Percentiles rank a stretch among this genome's conserved stretches.
Conservation (phyloP, 1,140 invertebrate species). For the Calliphora vicina region DNA sequence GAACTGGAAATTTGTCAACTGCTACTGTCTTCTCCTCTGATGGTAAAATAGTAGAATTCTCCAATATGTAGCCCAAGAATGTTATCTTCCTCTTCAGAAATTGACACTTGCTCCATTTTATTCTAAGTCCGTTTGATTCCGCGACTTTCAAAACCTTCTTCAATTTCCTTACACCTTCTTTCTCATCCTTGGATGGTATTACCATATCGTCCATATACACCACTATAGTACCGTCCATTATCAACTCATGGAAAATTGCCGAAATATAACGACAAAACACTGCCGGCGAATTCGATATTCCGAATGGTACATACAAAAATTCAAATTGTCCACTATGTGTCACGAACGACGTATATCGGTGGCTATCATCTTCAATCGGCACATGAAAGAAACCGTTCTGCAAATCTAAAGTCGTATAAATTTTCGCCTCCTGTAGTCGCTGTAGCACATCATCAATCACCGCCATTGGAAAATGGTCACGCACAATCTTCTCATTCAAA, state of each 20-base stretch:
- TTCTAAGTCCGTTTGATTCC: neutral
- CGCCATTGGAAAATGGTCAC: slow-evolving; percentile 41
- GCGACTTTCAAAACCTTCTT: slow-evolving; percentile 28
- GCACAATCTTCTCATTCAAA: slow-evolving; percentile 24
- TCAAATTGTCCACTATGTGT: slow-evolving; percentile 34
- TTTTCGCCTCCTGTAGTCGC: slow-evolving; percentile 34
- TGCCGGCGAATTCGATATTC: slow-evolving; percentile 43
- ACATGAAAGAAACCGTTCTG: slow-evolving; percentile 37
- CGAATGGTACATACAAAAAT: slow-evolving; percentile 17
- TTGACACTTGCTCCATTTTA: slow-evolving; percentile 38
- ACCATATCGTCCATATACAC: slow-evolving; percentile 38
- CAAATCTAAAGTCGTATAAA: slow-evolving; percentile 43
- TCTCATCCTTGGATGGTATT: slow-evolving; percentile 29
- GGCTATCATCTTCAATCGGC: neutral
- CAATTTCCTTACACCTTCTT: slow-evolving; percentile 17
- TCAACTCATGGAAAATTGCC: slow-evolving; percentile 24
- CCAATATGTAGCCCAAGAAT: slow-evolving; percentile 41
- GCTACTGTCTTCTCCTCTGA: slow-evolving; percentile 43
- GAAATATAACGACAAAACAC: slow-evolving; percentile 45
- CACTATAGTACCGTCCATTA: slow-evolving; percentile 1
- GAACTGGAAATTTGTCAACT: slow-evolving; percentile 49
- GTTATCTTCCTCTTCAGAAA: slow-evolving; percentile 43
- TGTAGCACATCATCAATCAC: slow-evolving; percentile 45
- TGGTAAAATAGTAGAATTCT: slow-evolving; percentile 41
- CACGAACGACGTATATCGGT: slow-evolving; percentile 34